Conservation (phyloP, 2,888 invertebrate species). For the Synanthedon myopaeformis region DNA sequence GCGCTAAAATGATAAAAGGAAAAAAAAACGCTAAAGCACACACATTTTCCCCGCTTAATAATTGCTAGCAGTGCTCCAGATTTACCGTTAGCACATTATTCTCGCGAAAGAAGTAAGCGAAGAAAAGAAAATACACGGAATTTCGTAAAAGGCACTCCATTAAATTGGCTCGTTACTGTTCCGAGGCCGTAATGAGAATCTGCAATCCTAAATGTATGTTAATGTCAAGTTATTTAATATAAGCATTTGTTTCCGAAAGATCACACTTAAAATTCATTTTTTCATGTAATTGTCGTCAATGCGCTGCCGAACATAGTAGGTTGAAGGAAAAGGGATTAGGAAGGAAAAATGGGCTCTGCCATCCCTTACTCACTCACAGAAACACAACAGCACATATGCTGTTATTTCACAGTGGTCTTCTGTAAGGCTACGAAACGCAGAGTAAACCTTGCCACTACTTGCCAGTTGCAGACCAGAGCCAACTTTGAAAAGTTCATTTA, state of each 20-base stretch:
- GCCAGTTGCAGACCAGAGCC: no score
- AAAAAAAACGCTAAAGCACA: not conserved
- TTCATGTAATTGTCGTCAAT: no score
- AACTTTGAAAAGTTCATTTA: no score
- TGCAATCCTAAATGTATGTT: conserved; percentile 6
- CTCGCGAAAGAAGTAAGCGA: not conserved
- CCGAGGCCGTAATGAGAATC: conserved; percentile 15
- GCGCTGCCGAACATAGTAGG: no score
- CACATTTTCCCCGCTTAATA: not conserved
- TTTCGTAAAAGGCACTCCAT: conserved; percentile 18
- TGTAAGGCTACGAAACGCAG: no score
- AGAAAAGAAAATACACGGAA: not conserved
- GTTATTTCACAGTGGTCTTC: no score
- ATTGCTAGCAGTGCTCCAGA: not conserved
- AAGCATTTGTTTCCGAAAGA: not conserved
- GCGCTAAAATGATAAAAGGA: not conserved
- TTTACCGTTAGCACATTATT: not conserved
- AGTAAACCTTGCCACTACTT: no score
- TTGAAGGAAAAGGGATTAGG: no score
- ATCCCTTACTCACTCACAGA: no score
- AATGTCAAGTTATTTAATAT: not conserved
- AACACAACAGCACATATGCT: no score
- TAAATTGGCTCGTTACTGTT: conserved; percentile 27
- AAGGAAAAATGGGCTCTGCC: no score
- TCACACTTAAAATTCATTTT: not conserved